Percentiles rank a stretch among this genome's conserved stretches.
Conservation (phyloP, 2,113 vertebrate species). For the Noturus placidus region DNA sequence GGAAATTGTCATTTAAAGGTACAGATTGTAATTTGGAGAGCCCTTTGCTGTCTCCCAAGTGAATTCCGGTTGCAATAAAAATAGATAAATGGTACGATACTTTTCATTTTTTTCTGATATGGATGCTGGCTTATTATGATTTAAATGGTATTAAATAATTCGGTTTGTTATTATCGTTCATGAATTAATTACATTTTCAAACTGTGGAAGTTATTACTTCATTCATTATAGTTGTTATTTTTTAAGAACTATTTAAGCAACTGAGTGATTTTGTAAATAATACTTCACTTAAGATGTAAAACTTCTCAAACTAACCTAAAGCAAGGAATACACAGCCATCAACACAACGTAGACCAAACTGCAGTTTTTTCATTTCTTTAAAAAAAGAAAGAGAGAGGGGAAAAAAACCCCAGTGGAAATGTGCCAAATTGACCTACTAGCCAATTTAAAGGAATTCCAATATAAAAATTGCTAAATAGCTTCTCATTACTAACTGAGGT, state of each 20-base stretch:
- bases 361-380: not conserved
- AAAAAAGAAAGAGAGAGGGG: not conserved
- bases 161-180: not conserved
- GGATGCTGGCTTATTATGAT: no score
- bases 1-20: not conserved
- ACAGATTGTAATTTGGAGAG: not conserved
- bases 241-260: not conserved
- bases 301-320: not conserved
- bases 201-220: not conserved
- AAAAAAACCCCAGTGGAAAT: not conserved
- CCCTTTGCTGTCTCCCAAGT: not conserved
- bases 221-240: not conserved
- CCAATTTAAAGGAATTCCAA: not conserved
- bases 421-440: not conserved
- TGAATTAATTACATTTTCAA: not conserved
- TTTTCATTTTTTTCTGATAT: not conserved
- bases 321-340: not conserved
- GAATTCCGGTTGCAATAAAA: not conserved
- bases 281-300: no score
- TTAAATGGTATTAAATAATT: not conserved
- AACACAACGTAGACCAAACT: not conserved
- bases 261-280: no score
- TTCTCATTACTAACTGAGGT: not conserved
- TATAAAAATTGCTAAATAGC: not conserved
- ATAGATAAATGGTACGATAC: not conserved